These are phyloP conservation scores for Pontoporia blainvillei DNA, from an alignment of 2,113 vertebrate species.

Conservation along the genomic window DNA sequence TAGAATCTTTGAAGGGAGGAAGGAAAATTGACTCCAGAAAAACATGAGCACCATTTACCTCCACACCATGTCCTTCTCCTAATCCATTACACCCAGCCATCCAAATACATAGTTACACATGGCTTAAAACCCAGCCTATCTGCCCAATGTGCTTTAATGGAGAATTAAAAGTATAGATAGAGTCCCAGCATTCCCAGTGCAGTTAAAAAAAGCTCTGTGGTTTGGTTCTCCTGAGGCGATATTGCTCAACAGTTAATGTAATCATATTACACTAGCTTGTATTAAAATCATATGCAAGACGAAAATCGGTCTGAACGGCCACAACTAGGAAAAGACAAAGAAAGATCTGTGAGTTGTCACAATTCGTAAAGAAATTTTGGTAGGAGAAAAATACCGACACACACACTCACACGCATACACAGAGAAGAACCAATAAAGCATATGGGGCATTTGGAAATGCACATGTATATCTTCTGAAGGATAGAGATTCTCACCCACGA, in stretches of 20 bases:
- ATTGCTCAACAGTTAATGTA: constrained; percentile 65
- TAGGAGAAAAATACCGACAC: background rate
- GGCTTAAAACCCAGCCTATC: constrained; percentile 18
- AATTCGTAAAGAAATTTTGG: constrained; percentile 8
- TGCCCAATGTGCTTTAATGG: background rate
- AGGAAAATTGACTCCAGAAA: background rate
- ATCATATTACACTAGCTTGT: constrained; percentile 48
- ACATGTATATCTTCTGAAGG: constrained; percentile 75
- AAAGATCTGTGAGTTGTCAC: background rate
- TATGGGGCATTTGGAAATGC: background rate
- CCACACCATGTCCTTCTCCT: background rate
- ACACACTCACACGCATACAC: background rate
- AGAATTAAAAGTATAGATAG: constrained; percentile 4
- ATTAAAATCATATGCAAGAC: constrained; percentile 70
- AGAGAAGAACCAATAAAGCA: background rate
- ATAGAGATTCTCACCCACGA: constrained; percentile 79
- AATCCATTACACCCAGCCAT: background rate
- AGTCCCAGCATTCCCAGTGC: background rate
- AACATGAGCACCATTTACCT: background rate
- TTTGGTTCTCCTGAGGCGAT: constrained; percentile 46
- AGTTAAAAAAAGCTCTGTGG: constrained; percentile 53
- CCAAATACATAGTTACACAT: background rate
- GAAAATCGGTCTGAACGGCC: constrained; percentile 62
- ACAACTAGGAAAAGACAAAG: constrained; percentile 49
- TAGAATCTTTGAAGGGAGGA: background rate